These are phyloP conservation scores for Hirudo medicinalis DNA, from an alignment of 1,140 invertebrate species.

Conservation along the genomic window DNA sequence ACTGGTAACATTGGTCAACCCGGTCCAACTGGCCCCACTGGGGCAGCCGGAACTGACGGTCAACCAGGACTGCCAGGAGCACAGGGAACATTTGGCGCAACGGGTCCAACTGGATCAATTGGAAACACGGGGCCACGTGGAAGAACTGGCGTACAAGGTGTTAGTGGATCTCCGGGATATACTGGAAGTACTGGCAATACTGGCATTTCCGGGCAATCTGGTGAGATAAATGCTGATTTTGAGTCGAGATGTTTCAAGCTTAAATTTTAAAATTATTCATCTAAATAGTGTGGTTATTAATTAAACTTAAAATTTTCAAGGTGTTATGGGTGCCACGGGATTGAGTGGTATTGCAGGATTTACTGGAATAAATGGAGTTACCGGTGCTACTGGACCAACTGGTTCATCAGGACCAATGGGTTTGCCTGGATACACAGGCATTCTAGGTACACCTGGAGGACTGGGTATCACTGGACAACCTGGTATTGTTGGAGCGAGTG, in stretches of 20 bases:
- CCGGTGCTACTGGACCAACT: constrained; percentile 4
- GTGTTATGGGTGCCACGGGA: constrained; percentile 1
- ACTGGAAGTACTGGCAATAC: no score
- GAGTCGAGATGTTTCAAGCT: no score
- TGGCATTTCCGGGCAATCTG: no score
- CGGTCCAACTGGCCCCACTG: constrained; percentile 4
- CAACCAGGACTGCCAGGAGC: neutral
- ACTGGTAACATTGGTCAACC: neutral
- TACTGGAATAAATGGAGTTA: neutral
- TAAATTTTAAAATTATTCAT: no score
- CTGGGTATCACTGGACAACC: constrained; percentile 9
- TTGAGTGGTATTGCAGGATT: neutral
- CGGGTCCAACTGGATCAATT: neutral
- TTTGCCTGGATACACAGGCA: neutral
- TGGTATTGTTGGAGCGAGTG: constrained; percentile 16
- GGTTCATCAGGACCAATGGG: constrained; percentile 6
- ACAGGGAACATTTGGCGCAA: constrained; percentile 5
- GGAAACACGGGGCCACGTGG: constrained; percentile 2
- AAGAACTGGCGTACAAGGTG: neutral
- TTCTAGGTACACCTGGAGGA: constrained; percentile 9
- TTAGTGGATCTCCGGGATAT: constrained; percentile 4
- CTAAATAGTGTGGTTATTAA: no score
- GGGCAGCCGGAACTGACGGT: constrained; percentile 6
- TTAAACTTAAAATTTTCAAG: neutral
- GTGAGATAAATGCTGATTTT: no score